These are phyloP conservation scores for Thereva unica DNA, from an alignment of 2,888 invertebrate genomes.

Conservation along the genomic window DNA sequence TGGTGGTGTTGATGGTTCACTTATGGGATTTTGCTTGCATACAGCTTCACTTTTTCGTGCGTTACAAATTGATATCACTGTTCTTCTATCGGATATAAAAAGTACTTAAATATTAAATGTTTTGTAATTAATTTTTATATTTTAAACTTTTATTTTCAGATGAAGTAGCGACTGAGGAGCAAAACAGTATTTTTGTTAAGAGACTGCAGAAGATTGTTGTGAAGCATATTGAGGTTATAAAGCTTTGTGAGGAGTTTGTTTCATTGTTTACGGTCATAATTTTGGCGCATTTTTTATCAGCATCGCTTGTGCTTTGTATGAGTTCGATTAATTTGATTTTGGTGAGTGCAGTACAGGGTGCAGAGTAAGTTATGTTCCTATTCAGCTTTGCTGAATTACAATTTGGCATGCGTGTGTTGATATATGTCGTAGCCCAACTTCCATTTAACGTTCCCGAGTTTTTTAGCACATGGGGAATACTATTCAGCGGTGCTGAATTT, in stretches of 20 bases:
- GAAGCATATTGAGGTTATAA: conserved; percentile 52
- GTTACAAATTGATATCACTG: conserved; percentile 49
- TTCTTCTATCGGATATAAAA: neutral
- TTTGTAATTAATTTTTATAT: neutral
- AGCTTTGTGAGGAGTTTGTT: conserved; percentile 28
- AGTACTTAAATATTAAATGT: conserved; percentile 2
- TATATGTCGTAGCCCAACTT: too few relatives aligned
- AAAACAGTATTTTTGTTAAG: neutral
- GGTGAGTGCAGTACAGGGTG: conserved; percentile 31
- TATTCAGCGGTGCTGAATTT: too few relatives aligned
- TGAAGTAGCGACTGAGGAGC: conserved; percentile 1
- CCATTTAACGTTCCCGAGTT: too few relatives aligned
- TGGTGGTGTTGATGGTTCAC: conserved; percentile 53
- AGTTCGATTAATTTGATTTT: conserved; percentile 29
- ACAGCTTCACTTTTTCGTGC: conserved; percentile 50
- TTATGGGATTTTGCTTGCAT: conserved; percentile 53
- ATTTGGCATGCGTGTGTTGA: too few relatives aligned
- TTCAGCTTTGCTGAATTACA: too few relatives aligned
- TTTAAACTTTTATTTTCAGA: neutral
- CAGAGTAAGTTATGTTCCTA: too few relatives aligned
- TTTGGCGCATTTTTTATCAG: conserved; percentile 37
- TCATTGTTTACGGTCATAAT: conserved; percentile 30
- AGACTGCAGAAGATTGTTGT: neutral
- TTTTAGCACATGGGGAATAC: too few relatives aligned
- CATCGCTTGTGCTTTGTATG: conserved; percentile 36